Conservation (phyloP, 2,113 vertebrate species). For the Alligator mississippiensis region DNA sequence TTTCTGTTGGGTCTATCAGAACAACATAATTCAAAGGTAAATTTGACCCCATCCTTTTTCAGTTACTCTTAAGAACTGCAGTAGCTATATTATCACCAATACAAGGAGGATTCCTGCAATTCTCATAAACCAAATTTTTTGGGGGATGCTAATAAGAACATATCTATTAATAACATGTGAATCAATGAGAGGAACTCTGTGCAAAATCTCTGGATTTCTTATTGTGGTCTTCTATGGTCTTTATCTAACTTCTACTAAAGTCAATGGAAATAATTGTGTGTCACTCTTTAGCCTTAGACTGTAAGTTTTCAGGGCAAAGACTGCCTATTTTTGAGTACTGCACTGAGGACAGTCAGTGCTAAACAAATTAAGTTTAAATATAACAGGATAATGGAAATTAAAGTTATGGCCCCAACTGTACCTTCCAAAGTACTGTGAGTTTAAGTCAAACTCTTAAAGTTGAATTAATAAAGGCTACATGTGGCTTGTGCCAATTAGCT, state of each 20-base stretch:
- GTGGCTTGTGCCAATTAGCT: not conserved
- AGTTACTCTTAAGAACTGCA: not conserved
- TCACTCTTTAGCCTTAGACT: not conserved
- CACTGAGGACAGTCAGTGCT: rapidly evolving
- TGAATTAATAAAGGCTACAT: not conserved
- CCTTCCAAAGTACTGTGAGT: not conserved
- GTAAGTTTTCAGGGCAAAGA: not conserved
- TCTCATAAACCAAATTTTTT: not conserved
- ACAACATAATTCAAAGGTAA: not conserved
- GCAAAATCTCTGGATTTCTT: not conserved
- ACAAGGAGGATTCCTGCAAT: not conserved
- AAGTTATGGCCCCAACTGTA: not conserved
- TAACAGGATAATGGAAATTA: not conserved
- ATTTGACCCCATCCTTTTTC: not conserved
- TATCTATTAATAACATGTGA: not conserved
- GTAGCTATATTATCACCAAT: not conserved
- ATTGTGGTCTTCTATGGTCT: not conserved
- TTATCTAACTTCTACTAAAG: not conserved
- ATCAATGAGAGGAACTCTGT: not conserved
- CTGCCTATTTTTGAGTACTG: not conserved
- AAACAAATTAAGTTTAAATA: not conserved
- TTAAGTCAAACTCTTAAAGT: not conserved
- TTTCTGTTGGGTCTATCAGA: not conserved
- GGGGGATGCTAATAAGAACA: not conserved
- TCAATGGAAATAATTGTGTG: not conserved